A percentile compares a stretch with the other conserved stretches of the same genome.
phyloP scores from a whole-genome alignment of 2,113 vertebrate species.

The Tenrec ecaudatus region DNA sequence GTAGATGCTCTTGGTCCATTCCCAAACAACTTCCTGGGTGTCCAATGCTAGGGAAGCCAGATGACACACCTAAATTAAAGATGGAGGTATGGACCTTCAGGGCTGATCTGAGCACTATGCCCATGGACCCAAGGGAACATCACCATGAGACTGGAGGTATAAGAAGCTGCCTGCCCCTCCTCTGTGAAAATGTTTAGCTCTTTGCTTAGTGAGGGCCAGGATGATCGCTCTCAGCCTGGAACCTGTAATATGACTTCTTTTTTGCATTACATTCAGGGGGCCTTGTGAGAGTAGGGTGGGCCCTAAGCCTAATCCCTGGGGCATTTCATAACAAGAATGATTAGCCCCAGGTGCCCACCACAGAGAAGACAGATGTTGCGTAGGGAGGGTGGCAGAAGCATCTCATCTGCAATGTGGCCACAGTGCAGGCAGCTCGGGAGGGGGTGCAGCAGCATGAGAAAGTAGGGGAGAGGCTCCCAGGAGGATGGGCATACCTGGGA shows the following conservation, averaged over 20 bases:
- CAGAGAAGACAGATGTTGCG: background rate
- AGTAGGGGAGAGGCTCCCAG: background rate
- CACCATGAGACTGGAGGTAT: background rate
- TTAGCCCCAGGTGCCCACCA: background rate
- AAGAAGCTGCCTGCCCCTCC: background rate
- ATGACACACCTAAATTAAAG: background rate
- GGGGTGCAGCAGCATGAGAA: background rate
- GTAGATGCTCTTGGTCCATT: background rate
- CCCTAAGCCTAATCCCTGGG: background rate
- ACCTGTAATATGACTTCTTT: background rate
- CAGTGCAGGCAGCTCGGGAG: too few relatives aligned
- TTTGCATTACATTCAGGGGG: background rate
- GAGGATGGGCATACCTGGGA: background rate
- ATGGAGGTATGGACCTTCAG: background rate
- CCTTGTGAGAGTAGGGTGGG: background rate
- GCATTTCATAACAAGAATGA: background rate
- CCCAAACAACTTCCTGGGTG: background rate
- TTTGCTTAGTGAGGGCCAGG: background rate
- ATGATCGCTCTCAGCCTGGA: background rate
- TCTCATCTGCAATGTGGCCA: background rate
- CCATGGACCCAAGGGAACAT: accelerated
- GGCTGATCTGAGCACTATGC: background rate
- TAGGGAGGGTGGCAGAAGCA: background rate
- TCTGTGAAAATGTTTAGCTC: background rate
- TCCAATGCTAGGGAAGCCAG: too few relatives aligned